Evolutionary conservation across 2,888 invertebrate species (phyloP).

Genomic region (Drosophila ezoana): DNA sequence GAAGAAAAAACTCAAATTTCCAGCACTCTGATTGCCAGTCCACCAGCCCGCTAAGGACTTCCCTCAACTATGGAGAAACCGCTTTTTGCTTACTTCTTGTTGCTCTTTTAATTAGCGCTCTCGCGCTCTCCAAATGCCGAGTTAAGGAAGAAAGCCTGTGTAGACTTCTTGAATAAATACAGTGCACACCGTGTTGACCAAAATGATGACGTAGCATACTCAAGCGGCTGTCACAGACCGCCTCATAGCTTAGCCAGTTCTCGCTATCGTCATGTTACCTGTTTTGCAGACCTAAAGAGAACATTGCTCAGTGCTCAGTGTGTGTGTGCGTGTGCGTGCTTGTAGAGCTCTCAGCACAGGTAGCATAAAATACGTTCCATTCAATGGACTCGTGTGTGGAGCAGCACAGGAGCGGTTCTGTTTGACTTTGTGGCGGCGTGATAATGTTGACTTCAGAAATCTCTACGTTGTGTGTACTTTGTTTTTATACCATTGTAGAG

Average conservation of each 20-base stretch:
- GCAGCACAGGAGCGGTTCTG: constrained; percentile 41
- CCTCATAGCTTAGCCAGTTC: constrained; percentile 30
- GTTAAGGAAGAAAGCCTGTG: constrained; percentile 36
- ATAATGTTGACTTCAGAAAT: background rate
- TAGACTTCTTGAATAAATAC: constrained; percentile 22
- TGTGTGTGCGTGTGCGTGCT: constrained; percentile 26
- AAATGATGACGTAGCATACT: constrained; percentile 65
- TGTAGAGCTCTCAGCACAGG: constrained; percentile 53
- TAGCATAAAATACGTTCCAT: constrained; percentile 45
- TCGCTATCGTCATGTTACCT: constrained; percentile 34
- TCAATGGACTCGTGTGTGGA: constrained; percentile 6
- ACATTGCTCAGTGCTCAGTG: background rate
- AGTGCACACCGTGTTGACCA: constrained; percentile 29
- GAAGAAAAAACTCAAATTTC: constrained; percentile 3
- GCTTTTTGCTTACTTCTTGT: constrained; percentile 25
- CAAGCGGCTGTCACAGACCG: constrained; percentile 38
- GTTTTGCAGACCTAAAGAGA: constrained; percentile 35
- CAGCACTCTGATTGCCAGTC: constrained; percentile 5
- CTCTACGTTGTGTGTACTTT: background rate
- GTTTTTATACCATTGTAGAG: background rate
- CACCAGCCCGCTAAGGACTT: constrained; percentile 48
- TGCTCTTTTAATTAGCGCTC: constrained; percentile 45
- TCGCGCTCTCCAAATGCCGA: constrained; percentile 35
- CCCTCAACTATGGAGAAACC: constrained; percentile 21
- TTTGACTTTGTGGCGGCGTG: background rate